Conservation (phyloP, 2,797 vertebrate genomes). For the Pyrocephalus nanus region DNA sequence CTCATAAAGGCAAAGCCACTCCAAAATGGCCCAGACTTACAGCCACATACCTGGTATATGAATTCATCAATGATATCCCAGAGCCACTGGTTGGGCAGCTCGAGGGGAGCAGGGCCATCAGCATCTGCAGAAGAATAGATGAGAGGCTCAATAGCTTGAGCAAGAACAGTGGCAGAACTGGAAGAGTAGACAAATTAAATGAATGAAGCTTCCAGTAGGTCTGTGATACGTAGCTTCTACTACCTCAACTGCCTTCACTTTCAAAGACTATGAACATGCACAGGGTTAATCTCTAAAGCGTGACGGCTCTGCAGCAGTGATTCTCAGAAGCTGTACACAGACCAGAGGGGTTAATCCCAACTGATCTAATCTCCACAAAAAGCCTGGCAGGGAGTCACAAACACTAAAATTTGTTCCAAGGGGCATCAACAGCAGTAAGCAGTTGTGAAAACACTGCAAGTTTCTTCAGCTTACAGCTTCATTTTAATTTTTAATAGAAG, state of each 20-base stretch:
- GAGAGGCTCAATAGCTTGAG: not conserved
- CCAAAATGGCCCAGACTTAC: not conserved
- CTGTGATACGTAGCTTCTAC: fast-evolving
- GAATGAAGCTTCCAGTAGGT: not conserved
- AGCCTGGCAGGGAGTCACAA: not conserved
- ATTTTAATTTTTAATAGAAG: not conserved
- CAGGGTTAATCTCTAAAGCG: not conserved
- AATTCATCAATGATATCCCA: conserved; percentile 99
- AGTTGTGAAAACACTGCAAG: not conserved
- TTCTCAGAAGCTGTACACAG: not conserved
- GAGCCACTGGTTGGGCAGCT: conserved; percentile 98
- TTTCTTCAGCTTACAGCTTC: not conserved
- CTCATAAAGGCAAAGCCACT: not conserved
- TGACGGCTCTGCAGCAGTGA: not conserved
- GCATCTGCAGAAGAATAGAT: conserved; percentile 81
- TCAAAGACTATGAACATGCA: fast-evolving
- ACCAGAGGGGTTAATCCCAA: not conserved
- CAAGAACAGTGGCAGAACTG: not conserved
- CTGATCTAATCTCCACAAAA: not conserved
- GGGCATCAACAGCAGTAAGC: not conserved
- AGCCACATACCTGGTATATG: conserved; percentile 90
- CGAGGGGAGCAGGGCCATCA: conserved; percentile 94
- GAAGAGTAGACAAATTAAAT: too few relatives aligned
- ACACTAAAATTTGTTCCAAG: not conserved
- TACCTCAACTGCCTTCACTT: not conserved